Percentiles rank a stretch among this genome's conserved stretches.
Evolutionary conservation across 2,797 vertebrate species (phyloP).

Genomic region (Bufotes viridis): DNA sequence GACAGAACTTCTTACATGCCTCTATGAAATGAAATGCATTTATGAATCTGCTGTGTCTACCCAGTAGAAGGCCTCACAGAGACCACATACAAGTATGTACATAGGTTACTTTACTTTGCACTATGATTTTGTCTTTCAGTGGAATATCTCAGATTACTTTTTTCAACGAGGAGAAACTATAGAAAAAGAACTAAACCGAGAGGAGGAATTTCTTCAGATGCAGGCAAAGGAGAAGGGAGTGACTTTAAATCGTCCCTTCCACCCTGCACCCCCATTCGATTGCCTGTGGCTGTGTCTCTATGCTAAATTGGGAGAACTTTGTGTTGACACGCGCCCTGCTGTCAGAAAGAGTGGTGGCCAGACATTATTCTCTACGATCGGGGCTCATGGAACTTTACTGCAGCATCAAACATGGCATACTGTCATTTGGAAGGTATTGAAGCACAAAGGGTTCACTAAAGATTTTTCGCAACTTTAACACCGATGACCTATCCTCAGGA

Average conservation of each 20-base stretch:
- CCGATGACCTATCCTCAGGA: too few relatives aligned
- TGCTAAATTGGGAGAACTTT: conserved; percentile 93
- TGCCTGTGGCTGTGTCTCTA: conserved; percentile 98
- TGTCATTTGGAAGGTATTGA: conserved; percentile 95
- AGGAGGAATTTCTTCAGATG: conserved; percentile 88
- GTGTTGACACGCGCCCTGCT: conserved; percentile 93
- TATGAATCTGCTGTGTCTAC: not conserved
- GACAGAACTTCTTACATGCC: not conserved
- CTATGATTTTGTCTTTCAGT: conserved; percentile 78
- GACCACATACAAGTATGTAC: too few relatives aligned
- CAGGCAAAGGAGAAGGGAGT: conserved; percentile 92
- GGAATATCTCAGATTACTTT: conserved; percentile 99
- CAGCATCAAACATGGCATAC: conserved; percentile 97
- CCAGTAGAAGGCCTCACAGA: not conserved
- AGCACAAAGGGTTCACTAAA: not conserved
- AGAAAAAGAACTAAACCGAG: conserved; percentile 90
- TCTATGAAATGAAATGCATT: too few relatives aligned
- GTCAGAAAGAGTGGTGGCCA: conserved; percentile 97
- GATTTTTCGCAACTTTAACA: too few relatives aligned
- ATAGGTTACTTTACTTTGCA: not conserved
- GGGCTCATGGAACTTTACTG: conserved; percentile 93
- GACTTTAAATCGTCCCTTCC: conserved; percentile 89
- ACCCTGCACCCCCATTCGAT: conserved; percentile 95
- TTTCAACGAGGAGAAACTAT: conserved; percentile 96
- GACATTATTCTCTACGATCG: conserved; percentile 95